Evolutionary conservation across 1,140 invertebrate species (phyloP), one percentile per base, ranked within the genome.

Genomic region (Diorhabda carinulata): DNA sequence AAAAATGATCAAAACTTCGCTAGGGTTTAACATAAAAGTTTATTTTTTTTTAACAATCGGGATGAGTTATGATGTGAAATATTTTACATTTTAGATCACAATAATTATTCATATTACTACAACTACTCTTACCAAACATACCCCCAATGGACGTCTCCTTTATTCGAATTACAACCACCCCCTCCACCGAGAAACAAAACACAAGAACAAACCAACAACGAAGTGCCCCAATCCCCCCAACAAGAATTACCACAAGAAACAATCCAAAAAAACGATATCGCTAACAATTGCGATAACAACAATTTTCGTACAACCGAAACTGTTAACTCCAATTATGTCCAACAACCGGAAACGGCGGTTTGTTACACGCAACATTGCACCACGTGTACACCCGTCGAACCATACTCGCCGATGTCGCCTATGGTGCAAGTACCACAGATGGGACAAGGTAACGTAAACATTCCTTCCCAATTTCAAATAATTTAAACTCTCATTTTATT

Each of bases 81-180:
- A 25, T 25, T 25, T 25, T 25, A 25, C 25, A 25, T 25, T 25
- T 25, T 25, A 25, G 44, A 5, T 25, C 25, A 25, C 25, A 25
- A 25, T 25, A 71, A 68, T 57, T 67, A 65, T 44, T 57, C 70
- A 0, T 69, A 57, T 43, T 71, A 69, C 10, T 75, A 73, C 67
- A 75, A 77, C 64, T 77, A 75, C 63, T 52, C 67, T 5, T 69
- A 68, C 47, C 65, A 67, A 9, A 57, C 57, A 4, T 64, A 69
- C 57, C 60, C 66, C 3, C 63, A 68, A 5, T 70, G 70, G 42
- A 64, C 66, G 4, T 61, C 65, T 45, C 67, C 68, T 2, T 52
- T 65, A 5, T 61, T 66, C 40, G 59, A 66, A 9, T 60, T 63
- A 40, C 69, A 70, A 64, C 3, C 64, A 6, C 66, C 45, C 40